Percentiles rank a stretch among this genome's conserved stretches.
These are phyloP conservation scores for Notospermus geniculatus DNA, from an alignment of 1,140 invertebrate species.

Conservation along the genomic window DNA sequence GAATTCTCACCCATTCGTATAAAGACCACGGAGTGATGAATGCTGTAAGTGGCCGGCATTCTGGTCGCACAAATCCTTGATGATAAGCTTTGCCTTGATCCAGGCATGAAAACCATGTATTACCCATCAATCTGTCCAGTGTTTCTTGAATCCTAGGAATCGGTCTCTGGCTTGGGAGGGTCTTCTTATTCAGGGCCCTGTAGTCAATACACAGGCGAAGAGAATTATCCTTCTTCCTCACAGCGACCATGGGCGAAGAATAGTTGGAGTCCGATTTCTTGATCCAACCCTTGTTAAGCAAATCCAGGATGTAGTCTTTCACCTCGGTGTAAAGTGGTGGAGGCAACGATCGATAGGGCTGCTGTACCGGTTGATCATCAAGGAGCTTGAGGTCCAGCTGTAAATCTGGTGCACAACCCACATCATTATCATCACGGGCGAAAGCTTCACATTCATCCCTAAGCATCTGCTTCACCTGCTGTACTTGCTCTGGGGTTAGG, in stretches of 20 bases:
- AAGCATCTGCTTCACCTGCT: constrained; percentile 10
- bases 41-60: constrained; percentile 1
- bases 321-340: constrained; percentile 26
- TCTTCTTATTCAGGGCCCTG: constrained; percentile 17
- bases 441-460: constrained; percentile 15
- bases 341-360: constrained; percentile 20
- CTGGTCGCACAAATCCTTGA: not conserved
- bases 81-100: constrained; percentile 6
- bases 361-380: constrained; percentile 17
- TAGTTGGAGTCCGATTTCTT: constrained; percentile 11
- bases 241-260: constrained; percentile 19
- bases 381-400: constrained; percentile 18
- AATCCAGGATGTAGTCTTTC: constrained; percentile 22
- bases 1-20: constrained; percentile 1
- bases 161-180: constrained; percentile 8
- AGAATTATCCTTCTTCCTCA: constrained; percentile 18
- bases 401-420: constrained; percentile 20
- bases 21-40: constrained; percentile 5
- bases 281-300: constrained; percentile 17
- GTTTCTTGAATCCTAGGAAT: constrained; percentile 25
- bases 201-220: constrained; percentile 29
- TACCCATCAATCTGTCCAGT: constrained; percentile 16
- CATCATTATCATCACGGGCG: constrained; percentile 16
- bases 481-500: constrained; percentile 10
- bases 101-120: not conserved